A percentile compares a stretch with the other conserved stretches of the same genome.
Evolutionary conservation across 1,140 invertebrate genomes (phyloP).

Genomic region (Ridgeia piscesae): DNA sequence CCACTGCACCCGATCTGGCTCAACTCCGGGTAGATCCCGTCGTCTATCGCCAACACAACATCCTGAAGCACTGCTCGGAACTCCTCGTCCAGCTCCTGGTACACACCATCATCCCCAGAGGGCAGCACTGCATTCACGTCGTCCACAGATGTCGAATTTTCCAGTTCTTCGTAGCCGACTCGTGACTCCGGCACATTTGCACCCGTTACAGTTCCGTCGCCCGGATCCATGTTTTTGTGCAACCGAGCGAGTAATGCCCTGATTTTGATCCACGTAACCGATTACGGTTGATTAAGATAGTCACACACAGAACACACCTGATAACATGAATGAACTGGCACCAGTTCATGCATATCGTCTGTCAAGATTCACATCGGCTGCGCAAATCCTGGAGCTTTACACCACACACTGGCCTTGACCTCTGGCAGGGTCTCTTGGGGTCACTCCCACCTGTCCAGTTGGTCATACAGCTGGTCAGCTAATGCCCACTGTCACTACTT

Average conservation of each 20-base stretch:
- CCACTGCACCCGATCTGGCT: slow-evolving; percentile 93
- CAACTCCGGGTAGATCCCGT: slow-evolving; percentile 85
- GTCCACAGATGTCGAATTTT: neutral
- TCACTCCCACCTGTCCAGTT: neutral
- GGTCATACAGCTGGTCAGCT: neutral
- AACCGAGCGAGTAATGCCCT: neutral
- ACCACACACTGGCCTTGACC: neutral
- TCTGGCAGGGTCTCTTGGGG: neutral
- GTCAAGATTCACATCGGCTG: too few species aligned
- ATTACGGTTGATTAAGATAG: neutral
- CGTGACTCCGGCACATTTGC: neutral
- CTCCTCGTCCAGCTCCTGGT: slow-evolving; percentile 47
- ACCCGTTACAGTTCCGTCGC: neutral
- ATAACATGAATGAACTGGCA: too few species aligned
- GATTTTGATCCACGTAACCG: neutral
- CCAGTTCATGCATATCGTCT: too few species aligned
- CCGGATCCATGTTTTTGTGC: neutral
- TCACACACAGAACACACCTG: neutral
- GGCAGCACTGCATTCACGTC: neutral
- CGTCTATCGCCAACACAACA: slow-evolving; percentile 88
- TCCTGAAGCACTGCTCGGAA: slow-evolving; percentile 87
- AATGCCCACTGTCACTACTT: neutral
- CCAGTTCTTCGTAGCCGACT: slow-evolving; percentile 14
- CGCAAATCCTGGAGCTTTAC: neutral
- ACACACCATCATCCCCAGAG: neutral